phyloP scores from a whole-genome alignment of 2,797 vertebrate genomes.

The Tamandua tetradactyla region DNA sequence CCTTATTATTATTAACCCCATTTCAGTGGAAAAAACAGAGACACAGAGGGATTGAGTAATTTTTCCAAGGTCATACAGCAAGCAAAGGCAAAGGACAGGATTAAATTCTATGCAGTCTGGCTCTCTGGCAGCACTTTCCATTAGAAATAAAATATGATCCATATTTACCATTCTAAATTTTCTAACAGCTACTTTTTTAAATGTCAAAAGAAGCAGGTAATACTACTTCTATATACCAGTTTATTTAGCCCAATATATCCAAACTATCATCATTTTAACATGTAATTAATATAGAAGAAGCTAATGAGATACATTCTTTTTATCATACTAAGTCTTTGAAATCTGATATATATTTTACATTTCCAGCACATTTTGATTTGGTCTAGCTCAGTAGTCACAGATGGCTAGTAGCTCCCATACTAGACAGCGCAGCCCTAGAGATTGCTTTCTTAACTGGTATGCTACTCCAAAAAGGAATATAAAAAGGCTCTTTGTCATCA shows the following conservation, averaged over 20 bases:
- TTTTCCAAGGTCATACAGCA: neutral
- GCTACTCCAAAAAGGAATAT: neutral
- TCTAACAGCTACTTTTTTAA: neutral
- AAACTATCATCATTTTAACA: constrained; percentile 13
- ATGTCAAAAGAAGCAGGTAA: neutral
- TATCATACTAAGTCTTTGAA: neutral
- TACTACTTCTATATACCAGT: neutral
- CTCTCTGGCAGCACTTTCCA: neutral
- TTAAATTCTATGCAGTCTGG: neutral
- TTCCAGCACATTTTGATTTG: neutral
- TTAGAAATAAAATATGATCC: neutral
- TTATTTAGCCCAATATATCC: neutral
- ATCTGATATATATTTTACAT: neutral
- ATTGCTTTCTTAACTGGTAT: neutral
- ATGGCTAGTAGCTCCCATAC: neutral
- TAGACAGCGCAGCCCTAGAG: rapidly evolving
- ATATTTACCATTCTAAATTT: neutral
- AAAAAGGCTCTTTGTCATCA: neutral
- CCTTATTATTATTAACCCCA: neutral
- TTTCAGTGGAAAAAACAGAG: neutral
- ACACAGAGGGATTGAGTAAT: neutral
- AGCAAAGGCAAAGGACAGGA: neutral
- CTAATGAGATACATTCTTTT: neutral
- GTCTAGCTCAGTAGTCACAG: neutral
- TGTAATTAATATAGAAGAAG: neutral